A percentile compares a stretch with the other conserved stretches of the same genome.
phyloP scores from a whole-genome alignment of 2,888 invertebrate genomes.

The Syrista parreyssii region DNA sequence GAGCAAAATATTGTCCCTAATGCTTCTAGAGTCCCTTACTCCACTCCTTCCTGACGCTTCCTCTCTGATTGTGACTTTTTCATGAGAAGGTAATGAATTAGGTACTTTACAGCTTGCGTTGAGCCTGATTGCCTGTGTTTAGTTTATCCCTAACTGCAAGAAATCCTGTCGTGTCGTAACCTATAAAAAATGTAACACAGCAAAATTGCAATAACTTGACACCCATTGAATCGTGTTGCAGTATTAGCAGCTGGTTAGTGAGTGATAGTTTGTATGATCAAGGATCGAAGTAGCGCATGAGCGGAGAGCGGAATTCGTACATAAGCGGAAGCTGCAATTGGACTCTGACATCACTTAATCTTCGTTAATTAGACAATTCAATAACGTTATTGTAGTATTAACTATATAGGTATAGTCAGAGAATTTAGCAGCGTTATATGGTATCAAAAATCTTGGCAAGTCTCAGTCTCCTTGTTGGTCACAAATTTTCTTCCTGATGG shows the following conservation, averaged over 20 bases:
- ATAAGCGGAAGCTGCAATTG: not conserved
- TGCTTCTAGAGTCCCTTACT: not conserved
- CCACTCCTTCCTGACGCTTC: not conserved
- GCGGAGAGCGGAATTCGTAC: no score
- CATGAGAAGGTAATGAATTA: not conserved
- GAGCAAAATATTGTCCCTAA: not conserved
- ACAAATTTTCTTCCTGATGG: conserved; percentile 9
- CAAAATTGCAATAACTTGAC: not conserved
- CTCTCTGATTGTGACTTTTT: not conserved
- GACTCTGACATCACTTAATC: no score
- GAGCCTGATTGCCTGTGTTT: not conserved
- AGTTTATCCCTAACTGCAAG: not conserved
- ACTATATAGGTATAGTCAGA: not conserved
- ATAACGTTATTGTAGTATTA: not conserved
- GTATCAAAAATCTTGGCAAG: not conserved
- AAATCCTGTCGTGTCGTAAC: not conserved
- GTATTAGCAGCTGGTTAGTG: not conserved
- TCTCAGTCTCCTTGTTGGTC: not conserved
- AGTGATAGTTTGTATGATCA: no score
- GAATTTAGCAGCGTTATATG: not conserved
- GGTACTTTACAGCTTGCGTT: not conserved
- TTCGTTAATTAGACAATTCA: not conserved
- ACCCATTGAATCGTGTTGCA: not conserved
- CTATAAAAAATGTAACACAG: not conserved
- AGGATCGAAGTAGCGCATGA: no score